These are phyloP conservation scores for Haplochromis burtoni DNA, from an alignment of 2,113 vertebrate genomes.

Conservation along the genomic window DNA sequence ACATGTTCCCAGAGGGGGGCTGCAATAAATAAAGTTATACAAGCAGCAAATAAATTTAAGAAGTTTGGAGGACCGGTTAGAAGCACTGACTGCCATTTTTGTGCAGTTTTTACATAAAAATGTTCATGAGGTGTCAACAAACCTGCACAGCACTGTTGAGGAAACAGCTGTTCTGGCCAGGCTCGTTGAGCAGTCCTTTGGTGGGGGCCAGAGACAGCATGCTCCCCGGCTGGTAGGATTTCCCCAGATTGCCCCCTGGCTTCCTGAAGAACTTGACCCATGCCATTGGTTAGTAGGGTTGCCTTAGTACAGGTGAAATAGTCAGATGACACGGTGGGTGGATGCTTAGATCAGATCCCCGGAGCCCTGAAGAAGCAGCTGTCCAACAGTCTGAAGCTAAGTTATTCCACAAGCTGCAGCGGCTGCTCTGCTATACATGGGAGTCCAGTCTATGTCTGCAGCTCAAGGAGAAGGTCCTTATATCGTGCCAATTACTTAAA, in stretches of 20 bases:
- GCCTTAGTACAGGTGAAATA: slow-evolving; percentile 13
- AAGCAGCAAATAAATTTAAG: neutral
- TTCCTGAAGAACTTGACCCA: slow-evolving; percentile 92
- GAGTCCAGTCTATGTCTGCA: slow-evolving; percentile 33
- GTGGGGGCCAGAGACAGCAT: slow-evolving; percentile 93
- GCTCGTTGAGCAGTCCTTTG: slow-evolving; percentile 93
- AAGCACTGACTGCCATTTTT: neutral
- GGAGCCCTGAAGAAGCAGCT: neutral
- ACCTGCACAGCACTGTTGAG: slow-evolving; percentile 99
- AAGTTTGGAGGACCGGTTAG: neutral
- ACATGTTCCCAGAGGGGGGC: neutral
- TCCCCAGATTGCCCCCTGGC: slow-evolving; percentile 86
- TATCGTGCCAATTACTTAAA: neutral
- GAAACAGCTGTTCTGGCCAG: slow-evolving; percentile 97
- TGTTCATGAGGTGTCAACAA: slow-evolving; percentile 4
- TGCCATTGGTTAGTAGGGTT: slow-evolving; percentile 78
- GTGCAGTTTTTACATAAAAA: neutral
- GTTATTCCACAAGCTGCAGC: slow-evolving; percentile 58
- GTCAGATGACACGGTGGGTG: neutral
- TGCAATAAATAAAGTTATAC: neutral
- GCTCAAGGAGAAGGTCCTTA: neutral
- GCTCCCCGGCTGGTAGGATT: slow-evolving; percentile 90
- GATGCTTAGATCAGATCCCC: neutral
- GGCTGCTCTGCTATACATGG: slow-evolving; percentile 53
- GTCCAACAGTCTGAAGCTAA: slow-evolving; percentile 31